phyloP scores from a whole-genome alignment of 2,888 invertebrate species.

The Limnephilus rhombicus region DNA sequence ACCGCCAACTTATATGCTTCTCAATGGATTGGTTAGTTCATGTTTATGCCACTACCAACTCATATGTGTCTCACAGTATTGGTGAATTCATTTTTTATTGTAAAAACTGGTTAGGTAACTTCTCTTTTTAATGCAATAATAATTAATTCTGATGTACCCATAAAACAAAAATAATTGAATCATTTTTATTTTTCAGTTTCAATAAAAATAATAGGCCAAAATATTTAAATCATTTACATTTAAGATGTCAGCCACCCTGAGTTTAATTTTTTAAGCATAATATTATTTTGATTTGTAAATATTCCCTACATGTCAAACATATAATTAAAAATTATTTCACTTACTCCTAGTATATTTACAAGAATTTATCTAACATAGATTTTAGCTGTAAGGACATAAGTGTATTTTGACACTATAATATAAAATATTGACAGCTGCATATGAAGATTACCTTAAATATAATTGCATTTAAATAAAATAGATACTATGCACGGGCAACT shows the following conservation, averaged over 20 bases:
- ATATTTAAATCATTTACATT: conserved; percentile 26
- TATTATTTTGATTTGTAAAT: conserved; percentile 49
- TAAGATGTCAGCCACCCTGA: conserved; percentile 55
- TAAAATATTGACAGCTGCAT: conserved; percentile 55
- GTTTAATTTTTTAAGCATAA: conserved; percentile 52
- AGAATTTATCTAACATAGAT: conserved; percentile 56
- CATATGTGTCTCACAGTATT: background rate
- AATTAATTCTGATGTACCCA: background rate
- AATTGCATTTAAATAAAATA: conserved; percentile 35
- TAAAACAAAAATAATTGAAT: background rate
- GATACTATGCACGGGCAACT: conserved; percentile 19
- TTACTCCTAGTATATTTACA: conserved; percentile 59
- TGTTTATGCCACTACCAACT: too few relatives aligned
- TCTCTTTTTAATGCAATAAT: background rate
- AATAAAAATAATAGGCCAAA: background rate
- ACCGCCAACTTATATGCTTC: too few relatives aligned
- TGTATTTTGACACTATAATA: conserved; percentile 40
- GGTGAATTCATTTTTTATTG: background rate
- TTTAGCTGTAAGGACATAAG: conserved; percentile 54
- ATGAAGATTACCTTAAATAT: conserved; percentile 28
- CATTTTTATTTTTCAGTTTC: background rate
- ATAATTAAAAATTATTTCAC: conserved; percentile 56
- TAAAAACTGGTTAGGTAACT: background rate
- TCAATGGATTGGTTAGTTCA: background rate
- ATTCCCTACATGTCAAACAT: conserved; percentile 53